A percentile compares a stretch with the other conserved stretches of the same genome.
These are phyloP conservation scores for Helarctos malayanus DNA, from an alignment of 2,797 vertebrate genomes.

Conservation along the genomic window DNA sequence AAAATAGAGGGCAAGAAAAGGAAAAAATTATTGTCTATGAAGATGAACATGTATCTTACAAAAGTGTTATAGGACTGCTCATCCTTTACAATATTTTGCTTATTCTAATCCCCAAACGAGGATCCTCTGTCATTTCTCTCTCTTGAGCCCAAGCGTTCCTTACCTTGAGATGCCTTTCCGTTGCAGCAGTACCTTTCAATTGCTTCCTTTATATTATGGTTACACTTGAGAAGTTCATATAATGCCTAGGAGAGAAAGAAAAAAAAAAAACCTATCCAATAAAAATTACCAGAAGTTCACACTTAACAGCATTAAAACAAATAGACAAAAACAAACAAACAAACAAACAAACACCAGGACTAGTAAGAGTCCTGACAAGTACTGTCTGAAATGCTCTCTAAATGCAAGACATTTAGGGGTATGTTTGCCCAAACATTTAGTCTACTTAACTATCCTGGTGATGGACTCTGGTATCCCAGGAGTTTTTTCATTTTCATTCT, in stretches of 20 bases:
- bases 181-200: conserved; percentile 94
- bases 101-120: not conserved
- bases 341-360: not conserved
- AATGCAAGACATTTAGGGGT: not conserved
- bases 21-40: not conserved
- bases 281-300: not conserved
- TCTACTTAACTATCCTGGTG: not conserved
- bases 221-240: conserved; percentile 95
- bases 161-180: conserved; percentile 95
- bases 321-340: not conserved
- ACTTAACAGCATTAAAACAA: not conserved
- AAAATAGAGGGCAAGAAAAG: conserved; percentile 64
- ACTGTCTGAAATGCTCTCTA: not conserved
- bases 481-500: not conserved
- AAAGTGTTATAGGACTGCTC: not conserved
- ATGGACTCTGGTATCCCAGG: not conserved
- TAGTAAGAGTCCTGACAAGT: not conserved
- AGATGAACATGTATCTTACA: not conserved
- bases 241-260: conserved; percentile 91
- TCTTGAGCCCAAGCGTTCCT: conserved; percentile 67
- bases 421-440: not conserved
- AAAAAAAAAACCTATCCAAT: conserved; percentile 23
- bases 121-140: not conserved
- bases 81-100: not conserved
- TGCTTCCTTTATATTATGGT: conserved; percentile 95